Conservation (phyloP, 2,113 vertebrate species). For the Ictalurus punctatus region DNA sequence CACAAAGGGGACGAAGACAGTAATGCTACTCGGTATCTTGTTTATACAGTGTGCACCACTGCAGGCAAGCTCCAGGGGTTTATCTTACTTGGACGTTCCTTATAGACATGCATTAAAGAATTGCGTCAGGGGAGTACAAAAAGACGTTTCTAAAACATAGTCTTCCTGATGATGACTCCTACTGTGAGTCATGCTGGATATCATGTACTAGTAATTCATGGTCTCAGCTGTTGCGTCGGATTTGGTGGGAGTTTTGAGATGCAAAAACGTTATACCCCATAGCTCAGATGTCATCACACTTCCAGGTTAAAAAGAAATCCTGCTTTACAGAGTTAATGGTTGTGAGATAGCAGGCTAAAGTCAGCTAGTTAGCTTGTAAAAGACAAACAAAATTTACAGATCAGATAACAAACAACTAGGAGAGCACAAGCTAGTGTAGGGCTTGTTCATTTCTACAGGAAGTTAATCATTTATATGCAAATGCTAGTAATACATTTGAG, state of each 20-base stretch:
- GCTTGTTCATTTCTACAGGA: neutral
- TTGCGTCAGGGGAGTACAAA: neutral
- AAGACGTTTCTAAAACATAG: neutral
- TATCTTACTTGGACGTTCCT: neutral
- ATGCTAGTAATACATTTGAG: neutral
- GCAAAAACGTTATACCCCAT: neutral
- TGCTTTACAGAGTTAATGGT: neutral
- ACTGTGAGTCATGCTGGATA: neutral
- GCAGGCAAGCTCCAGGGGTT: neutral
- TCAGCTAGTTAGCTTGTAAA: neutral
- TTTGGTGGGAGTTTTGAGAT: neutral
- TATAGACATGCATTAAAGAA: neutral
- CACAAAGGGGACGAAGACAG: neutral
- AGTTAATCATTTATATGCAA: neutral
- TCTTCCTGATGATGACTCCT: too few species aligned
- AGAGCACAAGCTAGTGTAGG: neutral
- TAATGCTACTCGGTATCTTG: too few species aligned
- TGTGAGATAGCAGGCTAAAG: neutral
- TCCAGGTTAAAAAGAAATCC: neutral
- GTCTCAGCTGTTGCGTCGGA: neutral
- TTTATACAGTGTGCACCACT: neutral
- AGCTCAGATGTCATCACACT: neutral
- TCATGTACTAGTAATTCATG: neutral
- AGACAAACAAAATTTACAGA: neutral
- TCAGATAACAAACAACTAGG: neutral